A percentile compares a stretch with the other conserved stretches of the same genome.
phyloP scores from a whole-genome alignment of 2,113 vertebrate species.

The Dipodomys merriami region DNA sequence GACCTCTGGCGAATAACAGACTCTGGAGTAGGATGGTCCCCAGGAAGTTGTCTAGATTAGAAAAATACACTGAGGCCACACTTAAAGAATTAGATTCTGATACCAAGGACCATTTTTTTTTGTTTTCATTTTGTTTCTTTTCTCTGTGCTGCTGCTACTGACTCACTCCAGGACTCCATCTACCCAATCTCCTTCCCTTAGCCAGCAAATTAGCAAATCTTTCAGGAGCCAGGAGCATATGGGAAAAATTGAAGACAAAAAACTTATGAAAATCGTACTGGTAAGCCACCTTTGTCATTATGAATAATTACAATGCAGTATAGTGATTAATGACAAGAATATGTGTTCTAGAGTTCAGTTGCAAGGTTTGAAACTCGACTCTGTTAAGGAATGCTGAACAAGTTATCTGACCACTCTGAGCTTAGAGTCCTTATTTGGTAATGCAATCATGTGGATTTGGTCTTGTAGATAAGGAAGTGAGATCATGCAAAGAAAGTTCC shows the following conservation, averaged over 20 bases:
- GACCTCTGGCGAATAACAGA: slow-evolving; percentile 62
- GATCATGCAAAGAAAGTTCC: neutral
- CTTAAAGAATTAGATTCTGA: slow-evolving; percentile 27
- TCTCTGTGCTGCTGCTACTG: slow-evolving; percentile 31
- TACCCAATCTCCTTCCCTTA: neutral
- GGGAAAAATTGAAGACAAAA: neutral
- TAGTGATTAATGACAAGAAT: neutral
- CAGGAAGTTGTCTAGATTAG: slow-evolving; percentile 64
- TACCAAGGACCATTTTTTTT: slow-evolving; percentile 35
- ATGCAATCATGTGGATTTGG: neutral
- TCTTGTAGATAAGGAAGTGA: neutral
- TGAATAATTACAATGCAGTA: too few relatives aligned
- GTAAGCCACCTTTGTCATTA: neutral
- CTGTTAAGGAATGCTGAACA: neutral
- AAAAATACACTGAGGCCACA: slow-evolving; percentile 69
- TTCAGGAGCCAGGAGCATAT: neutral
- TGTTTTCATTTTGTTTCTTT: slow-evolving; percentile 55
- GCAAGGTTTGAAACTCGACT: neutral
- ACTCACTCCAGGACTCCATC: neutral
- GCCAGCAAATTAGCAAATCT: neutral
- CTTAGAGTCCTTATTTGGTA: neutral
- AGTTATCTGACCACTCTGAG: neutral
- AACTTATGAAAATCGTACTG: neutral
- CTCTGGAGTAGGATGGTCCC: slow-evolving; percentile 39
- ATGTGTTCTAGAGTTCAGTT: neutral